Percentiles rank a stretch among this genome's conserved stretches.
Conservation (phyloP, 1,140 invertebrate genomes). For the Temnothorax nylanderi region DNA sequence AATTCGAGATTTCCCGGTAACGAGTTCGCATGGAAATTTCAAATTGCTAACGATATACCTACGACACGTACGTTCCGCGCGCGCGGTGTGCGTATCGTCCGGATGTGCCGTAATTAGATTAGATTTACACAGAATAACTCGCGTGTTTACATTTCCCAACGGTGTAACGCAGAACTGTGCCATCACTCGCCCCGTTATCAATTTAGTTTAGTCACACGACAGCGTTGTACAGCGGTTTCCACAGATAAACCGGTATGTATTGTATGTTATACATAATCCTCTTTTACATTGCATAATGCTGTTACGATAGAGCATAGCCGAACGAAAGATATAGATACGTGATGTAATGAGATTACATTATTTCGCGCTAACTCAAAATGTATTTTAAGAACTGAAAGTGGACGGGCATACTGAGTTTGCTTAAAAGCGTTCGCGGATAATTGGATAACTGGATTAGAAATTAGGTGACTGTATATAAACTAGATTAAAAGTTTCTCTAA, state of each 20-base stretch:
- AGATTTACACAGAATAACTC: slow-evolving; percentile 53
- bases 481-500: slow-evolving; percentile 4
- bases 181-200: slow-evolving; percentile 40
- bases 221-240: neutral
- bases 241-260: slow-evolving; percentile 26
- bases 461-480: neutral
- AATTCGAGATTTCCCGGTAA: slow-evolving; percentile 31
- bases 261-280: neutral
- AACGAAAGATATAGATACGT: slow-evolving; percentile 6
- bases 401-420: neutral
- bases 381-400: neutral
- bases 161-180: slow-evolving; percentile 42
- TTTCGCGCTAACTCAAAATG: slow-evolving; percentile 1
- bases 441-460: slow-evolving; percentile 5
- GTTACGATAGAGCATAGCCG: neutral
- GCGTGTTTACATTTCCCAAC: slow-evolving; percentile 50
- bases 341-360: slow-evolving; percentile 3
- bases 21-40: slow-evolving; percentile 36
- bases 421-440: neutral
- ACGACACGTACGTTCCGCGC: neutral
- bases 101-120: slow-evolving; percentile 54
- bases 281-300: neutral
- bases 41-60: slow-evolving; percentile 50
- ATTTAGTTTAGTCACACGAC: slow-evolving; percentile 29
- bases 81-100: neutral